These are phyloP conservation scores for Hemistola chrysoprasaria DNA, from an alignment of 2,888 invertebrate species.

Conservation along the genomic window DNA sequence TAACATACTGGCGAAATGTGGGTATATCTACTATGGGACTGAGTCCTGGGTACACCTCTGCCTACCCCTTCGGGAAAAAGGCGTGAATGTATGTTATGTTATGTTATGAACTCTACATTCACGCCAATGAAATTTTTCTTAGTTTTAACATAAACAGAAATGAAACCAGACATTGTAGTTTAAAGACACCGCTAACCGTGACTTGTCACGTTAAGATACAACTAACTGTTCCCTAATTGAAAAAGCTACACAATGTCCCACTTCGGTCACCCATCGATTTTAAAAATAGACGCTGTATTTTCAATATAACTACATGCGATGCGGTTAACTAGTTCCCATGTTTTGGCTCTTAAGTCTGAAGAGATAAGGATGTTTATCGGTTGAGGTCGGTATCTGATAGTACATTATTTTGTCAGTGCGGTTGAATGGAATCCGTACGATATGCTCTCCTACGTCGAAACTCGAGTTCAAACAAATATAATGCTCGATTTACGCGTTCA, in stretches of 20 bases:
- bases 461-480: constrained; percentile 69
- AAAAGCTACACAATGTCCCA: constrained; percentile 70
- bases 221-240: constrained; percentile 64
- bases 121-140: too few species aligned
- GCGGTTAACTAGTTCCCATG: constrained; percentile 50
- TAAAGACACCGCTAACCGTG: neutral
- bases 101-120: too few species aligned
- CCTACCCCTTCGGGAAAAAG: too few species aligned
- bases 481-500: constrained; percentile 61
- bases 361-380: constrained; percentile 46
- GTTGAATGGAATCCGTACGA: constrained; percentile 69
- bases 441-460: constrained; percentile 68
- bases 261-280: constrained; percentile 78
- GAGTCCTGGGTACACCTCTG: too few species aligned
- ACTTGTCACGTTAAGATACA: constrained; percentile 24
- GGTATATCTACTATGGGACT: too few species aligned
- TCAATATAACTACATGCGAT: constrained; percentile 55
- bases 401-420: constrained; percentile 42
- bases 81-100: too few species aligned
- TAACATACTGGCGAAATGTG: too few species aligned
- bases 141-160: neutral
- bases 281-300: constrained; percentile 79
- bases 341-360: constrained; percentile 34
- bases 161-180: constrained; percentile 13
- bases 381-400: constrained; percentile 32